A percentile compares a stretch with the other conserved stretches of the same genome.
Conservation (phyloP, 2,888 invertebrate genomes). For the Sarcophaga caerulescens region DNA sequence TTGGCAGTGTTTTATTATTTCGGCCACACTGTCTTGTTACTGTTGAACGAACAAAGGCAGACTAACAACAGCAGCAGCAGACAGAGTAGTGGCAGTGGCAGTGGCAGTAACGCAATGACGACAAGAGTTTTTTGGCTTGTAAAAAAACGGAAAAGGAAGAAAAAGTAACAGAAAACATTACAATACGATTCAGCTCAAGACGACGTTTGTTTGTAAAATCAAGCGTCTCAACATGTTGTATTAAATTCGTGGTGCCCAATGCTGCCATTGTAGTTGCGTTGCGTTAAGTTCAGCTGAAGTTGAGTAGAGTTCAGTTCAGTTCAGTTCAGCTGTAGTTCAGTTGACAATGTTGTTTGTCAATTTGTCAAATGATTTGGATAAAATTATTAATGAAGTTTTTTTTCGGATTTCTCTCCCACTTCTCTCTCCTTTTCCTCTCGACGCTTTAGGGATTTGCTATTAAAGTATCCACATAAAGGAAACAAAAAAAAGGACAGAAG, state of each 20-base stretch:
- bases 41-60: not conserved
- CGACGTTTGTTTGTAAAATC: not conserved
- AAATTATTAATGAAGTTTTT: constrained; percentile 64
- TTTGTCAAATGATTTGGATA: constrained; percentile 67
- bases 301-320: not conserved
- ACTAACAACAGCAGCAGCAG: no score
- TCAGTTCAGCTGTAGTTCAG: constrained; percentile 13
- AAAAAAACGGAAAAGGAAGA: not conserved
- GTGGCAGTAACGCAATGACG: not conserved
- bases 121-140: not conserved
- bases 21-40: constrained; percentile 6
- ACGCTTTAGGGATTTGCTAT: not conserved
- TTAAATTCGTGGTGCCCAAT: not conserved
- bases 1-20: not conserved
- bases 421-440: not conserved
- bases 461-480: not conserved
- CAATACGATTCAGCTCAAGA: not conserved
- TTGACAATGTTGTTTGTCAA: constrained; percentile 62
- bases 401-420: constrained; percentile 1
- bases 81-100: no score
- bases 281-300: not conserved
- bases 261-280: no score
- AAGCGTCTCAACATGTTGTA: not conserved
- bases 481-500: not conserved
- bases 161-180: not conserved